phyloP scores from a whole-genome alignment of 2,888 invertebrate genomes.

The Drosophila atripex region DNA sequence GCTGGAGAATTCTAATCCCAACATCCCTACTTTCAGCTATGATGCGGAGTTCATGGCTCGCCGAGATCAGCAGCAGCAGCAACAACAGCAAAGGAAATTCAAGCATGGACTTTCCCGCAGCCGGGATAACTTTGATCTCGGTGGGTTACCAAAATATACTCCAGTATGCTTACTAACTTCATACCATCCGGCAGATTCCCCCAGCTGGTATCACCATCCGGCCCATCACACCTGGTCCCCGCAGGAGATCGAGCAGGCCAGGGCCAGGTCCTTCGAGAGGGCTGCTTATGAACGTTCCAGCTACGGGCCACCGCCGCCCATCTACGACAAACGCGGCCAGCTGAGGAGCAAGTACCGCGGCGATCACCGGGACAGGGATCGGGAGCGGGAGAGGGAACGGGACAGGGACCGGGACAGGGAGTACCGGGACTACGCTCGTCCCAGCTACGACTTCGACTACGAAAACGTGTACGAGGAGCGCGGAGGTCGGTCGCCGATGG shows the following conservation, averaged over 20 bases:
- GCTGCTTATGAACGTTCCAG: conserved; percentile 83
- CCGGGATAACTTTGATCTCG: conserved; percentile 83
- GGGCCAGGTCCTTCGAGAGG: conserved; percentile 82
- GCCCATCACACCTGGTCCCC: conserved; percentile 83
- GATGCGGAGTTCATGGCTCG: conserved; percentile 82
- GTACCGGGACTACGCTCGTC: conserved; percentile 82
- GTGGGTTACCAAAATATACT: conserved; percentile 49
- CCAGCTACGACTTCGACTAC: conserved; percentile 82
- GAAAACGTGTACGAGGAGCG: conserved; percentile 83
- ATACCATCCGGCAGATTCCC: conserved; percentile 71
- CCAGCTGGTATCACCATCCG: conserved; percentile 83
- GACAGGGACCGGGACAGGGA: conserved; percentile 61
- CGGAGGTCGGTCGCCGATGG: conserved; percentile 67
- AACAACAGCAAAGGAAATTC: conserved; percentile 77
- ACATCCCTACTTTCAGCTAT: conserved; percentile 65
- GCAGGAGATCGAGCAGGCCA: conserved; percentile 82
- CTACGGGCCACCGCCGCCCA: conserved; percentile 83
- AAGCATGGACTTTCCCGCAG: conserved; percentile 82
- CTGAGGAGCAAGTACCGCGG: conserved; percentile 63
- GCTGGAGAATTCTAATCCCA: not conserved
- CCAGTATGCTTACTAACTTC: not conserved
- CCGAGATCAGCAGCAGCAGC: conserved; percentile 68
- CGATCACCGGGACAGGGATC: conserved; percentile 75
- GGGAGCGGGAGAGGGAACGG: conserved; percentile 72
- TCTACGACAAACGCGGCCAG: conserved; percentile 83